Percentiles rank a stretch among this genome's conserved stretches.
Conservation (phyloP, 2,113 vertebrate species). For the Mohoua ochrocephala region DNA sequence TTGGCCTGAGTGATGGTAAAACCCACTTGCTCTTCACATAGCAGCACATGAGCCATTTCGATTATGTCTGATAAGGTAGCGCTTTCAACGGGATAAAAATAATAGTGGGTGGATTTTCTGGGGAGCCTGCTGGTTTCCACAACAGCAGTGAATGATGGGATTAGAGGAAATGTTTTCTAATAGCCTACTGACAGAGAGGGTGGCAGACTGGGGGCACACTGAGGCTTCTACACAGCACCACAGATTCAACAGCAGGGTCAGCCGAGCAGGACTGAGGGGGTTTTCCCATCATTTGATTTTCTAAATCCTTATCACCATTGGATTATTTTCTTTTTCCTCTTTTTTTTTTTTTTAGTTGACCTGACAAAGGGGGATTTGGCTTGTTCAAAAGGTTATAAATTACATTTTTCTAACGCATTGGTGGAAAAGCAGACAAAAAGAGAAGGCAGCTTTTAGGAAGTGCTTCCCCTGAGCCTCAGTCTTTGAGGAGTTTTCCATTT, state of each 20-base stretch:
- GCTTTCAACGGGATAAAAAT: neutral
- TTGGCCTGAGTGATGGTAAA: neutral
- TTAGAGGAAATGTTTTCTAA: constrained; percentile 31
- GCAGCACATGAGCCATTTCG: neutral
- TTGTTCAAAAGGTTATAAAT: neutral
- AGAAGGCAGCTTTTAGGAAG: neutral
- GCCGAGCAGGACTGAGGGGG: neutral
- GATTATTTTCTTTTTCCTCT: neutral
- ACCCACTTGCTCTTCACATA: constrained; percentile 1
- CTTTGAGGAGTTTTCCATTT: neutral
- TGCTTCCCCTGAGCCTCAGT: neutral
- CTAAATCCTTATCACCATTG: neutral
- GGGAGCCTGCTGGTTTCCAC: constrained; percentile 36
- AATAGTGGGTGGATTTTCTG: constrained; percentile 8
- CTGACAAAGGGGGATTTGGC: neutral
- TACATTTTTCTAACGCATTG: neutral
- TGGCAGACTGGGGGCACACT: neutral
- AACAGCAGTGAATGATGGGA: neutral
- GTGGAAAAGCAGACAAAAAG: neutral
- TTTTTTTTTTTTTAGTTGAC: neutral
- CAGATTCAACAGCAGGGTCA: neutral
- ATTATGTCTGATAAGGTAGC: neutral
- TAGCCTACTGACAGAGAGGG: neutral
- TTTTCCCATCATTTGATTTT: neutral
- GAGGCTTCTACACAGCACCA: neutral